Evolutionary conservation across 2,888 invertebrate genomes (phyloP), one percentile per base, ranked within the genome.

Genomic region (Isoperla grammatica): DNA sequence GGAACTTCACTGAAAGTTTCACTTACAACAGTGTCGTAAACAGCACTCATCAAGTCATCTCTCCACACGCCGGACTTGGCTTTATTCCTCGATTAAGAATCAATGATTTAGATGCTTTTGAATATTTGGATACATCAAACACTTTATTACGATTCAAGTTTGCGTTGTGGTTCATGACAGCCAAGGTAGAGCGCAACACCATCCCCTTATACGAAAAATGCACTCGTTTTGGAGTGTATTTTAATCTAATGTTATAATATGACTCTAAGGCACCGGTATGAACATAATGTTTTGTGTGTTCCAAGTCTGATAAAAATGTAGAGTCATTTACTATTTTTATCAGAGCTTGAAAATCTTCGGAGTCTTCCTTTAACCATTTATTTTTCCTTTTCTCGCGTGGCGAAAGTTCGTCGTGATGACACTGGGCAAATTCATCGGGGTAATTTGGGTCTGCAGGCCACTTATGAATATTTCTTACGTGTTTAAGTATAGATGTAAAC

Each of bases 151-250:
- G 9, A 45, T n/a, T 29, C 29, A 29, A 8, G 29, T 29, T 29
- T 49, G 49, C 17, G 23, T 49, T 49, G 12, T n/a, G 13, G 35
- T 49, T 20, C 49, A 49, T 29, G 9, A 49, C 35, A 49, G 49
- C 22, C 13, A 5, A 20, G 35, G 15, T 49, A 15, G 2, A 19
- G 23, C 22, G 49, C 49, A 6, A 2, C 15, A 29, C 6, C 35
- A 49, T 13, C 15, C 2, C 2, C 15, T 13, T n/a, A 11, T 29
- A 4, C 1, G 22, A 49, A 12, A 49, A 49, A 15, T 49, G 2
- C 23, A 22, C 22, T 17, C 22, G 23, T 49, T 49, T 49, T 49
- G 22, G 49, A 2, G 49, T 8, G 35, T 49, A 49, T 49, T 49
- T 49, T 35, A 46, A 46, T 20, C 45, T 1, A 46, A 46, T n/a